Evolutionary conservation across 2,888 invertebrate genomes (phyloP), one percentile per base, ranked within the genome.

Genomic region (Idaea biselata): DNA sequence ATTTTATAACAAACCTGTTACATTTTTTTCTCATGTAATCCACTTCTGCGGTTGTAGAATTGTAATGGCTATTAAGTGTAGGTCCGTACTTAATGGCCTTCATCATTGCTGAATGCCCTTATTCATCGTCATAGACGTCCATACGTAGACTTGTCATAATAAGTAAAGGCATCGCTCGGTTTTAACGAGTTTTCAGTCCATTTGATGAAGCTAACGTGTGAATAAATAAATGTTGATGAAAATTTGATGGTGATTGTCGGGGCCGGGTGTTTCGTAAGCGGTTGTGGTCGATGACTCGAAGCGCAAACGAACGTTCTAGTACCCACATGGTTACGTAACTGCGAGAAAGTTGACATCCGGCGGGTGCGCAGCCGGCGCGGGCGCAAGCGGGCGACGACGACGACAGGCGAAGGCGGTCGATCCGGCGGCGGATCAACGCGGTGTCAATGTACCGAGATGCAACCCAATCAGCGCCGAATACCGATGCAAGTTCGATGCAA

Each of bases 331-430:
- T 91, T 91, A 84, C 89, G 90, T 85, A 91, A 91, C 83, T 69
- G 81, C 89, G 90, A 88, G 91, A 92, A 92, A 92, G 91, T 90
- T 90, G 91, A 91, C 91, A 89, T 90, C 88, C 86, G 87, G 83
- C 75, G 18, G 18, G 56, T 55, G 16, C 18, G 44, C 44, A 44
- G 44, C 44, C 76, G 77, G 69, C 33, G 56, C 60, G 18, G 63
- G 44, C 32, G 58, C 63, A n/a, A n/a, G 32, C 64, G 14, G 44
- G 14, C 44, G 44, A 11, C 44, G 0, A 44, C 44, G 44, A 44
- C 44, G 44, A 11, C 44, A 14, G 44, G 44, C 44, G 44, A 14
- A 44, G 44, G 44, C 75, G 78, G 74, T 72, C 76, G 76, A 75
- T 74, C 77, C 73, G 75, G 75, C 75, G 72, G 76, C 79, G 60